Conservation (phyloP, 2,113 vertebrate genomes). For the Melanocharis versteri region DNA sequence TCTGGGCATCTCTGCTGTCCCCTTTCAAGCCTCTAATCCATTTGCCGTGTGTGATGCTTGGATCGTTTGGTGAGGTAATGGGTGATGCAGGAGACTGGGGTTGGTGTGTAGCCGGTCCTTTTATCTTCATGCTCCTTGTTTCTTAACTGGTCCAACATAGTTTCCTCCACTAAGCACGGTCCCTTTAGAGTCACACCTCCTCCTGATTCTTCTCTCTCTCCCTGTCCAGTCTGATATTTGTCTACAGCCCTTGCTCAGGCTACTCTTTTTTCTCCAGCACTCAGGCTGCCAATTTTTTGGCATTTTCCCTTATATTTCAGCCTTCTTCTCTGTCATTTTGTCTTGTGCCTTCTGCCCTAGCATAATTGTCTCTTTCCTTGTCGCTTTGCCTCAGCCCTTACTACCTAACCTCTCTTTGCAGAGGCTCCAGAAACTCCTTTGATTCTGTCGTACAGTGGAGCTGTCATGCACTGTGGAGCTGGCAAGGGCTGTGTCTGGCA, state of each 20-base stretch:
- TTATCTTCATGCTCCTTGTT: background rate
- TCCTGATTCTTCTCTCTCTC: background rate
- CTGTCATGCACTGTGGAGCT: no score
- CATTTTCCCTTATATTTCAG: background rate
- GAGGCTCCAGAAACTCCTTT: background rate
- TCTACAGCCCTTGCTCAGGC: background rate
- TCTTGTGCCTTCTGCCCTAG: background rate
- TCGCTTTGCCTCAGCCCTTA: background rate
- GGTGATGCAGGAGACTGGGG: background rate
- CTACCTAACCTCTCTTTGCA: background rate
- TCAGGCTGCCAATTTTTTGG: background rate
- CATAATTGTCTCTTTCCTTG: background rate
- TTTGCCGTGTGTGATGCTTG: rapidly evolving
- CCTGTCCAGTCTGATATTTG: background rate
- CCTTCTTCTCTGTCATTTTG: background rate
- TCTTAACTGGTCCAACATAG: background rate
- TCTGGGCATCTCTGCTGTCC: background rate
- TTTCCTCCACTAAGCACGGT: background rate
- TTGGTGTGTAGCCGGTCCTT: background rate
- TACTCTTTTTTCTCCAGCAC: background rate
- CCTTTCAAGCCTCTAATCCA: background rate
- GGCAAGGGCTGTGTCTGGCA: background rate
- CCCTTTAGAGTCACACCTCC: background rate
- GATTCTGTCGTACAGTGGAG: background rate
- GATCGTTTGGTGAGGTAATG: background rate